These are phyloP conservation scores for Mya arenaria DNA, from an alignment of 1,140 invertebrate genomes.

Conservation along the genomic window DNA sequence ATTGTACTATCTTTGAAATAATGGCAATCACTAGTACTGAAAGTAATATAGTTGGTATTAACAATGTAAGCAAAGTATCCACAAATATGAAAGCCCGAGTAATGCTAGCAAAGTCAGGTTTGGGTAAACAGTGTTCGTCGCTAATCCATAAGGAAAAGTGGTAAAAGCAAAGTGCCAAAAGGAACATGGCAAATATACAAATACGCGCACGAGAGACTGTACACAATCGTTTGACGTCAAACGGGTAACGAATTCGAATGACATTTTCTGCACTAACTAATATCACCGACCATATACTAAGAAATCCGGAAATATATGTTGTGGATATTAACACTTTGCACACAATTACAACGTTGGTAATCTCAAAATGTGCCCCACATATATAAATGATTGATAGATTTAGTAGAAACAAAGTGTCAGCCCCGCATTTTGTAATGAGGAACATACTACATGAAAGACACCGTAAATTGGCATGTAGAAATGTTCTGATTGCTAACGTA, in stretches of 20 bases:
- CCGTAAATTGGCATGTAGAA: slow-evolving; percentile 61
- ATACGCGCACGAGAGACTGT: slow-evolving; percentile 67
- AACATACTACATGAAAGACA: slow-evolving; percentile 68
- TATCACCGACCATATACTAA: slow-evolving; percentile 79
- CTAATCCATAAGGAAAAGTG: slow-evolving; percentile 72
- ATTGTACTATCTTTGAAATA: slow-evolving; percentile 16
- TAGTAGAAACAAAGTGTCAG: slow-evolving; percentile 65
- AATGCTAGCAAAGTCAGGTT: slow-evolving; percentile 57
- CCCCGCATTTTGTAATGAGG: slow-evolving; percentile 64
- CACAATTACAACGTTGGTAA: slow-evolving; percentile 66
- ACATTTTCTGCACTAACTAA: slow-evolving; percentile 70
- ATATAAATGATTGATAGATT: slow-evolving; percentile 81
- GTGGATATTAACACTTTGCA: slow-evolving; percentile 77
- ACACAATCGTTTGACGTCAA: slow-evolving; percentile 68
- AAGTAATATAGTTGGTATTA: slow-evolving; percentile 82
- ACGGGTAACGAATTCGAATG: slow-evolving; percentile 74
- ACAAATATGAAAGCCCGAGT: slow-evolving; percentile 83
- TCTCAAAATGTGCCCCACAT: slow-evolving; percentile 79
- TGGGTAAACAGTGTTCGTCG: slow-evolving; percentile 38
- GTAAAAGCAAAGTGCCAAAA: slow-evolving; percentile 68
- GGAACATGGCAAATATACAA: slow-evolving; percentile 57
- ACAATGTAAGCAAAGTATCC: slow-evolving; percentile 83
- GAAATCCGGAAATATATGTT: slow-evolving; percentile 76
- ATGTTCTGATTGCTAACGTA: slow-evolving; percentile 55
- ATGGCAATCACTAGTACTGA: slow-evolving; percentile 47